Percentiles rank a stretch among this genome's conserved stretches.
These are phyloP conservation scores for Elgaria multicarinata DNA, from an alignment of 2,113 vertebrate genomes.

Conservation along the genomic window DNA sequence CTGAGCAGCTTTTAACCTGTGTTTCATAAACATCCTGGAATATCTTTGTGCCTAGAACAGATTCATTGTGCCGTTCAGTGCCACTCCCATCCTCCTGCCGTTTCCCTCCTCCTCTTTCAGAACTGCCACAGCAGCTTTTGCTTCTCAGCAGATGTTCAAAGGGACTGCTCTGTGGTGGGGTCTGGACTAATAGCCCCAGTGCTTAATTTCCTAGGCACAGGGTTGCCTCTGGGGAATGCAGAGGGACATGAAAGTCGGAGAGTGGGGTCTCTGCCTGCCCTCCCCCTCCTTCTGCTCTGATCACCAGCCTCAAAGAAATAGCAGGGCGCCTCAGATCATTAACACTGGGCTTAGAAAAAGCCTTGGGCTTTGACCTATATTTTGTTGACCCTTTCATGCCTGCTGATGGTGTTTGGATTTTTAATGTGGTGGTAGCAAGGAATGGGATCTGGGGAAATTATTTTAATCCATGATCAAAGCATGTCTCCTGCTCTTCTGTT, in stretches of 20 bases:
- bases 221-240: neutral
- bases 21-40: neutral
- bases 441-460: neutral
- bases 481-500: neutral
- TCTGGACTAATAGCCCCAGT: neutral
- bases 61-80: neutral
- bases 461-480: constrained; percentile 17
- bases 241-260: constrained; percentile 10
- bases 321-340: constrained; percentile 13
- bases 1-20: neutral
- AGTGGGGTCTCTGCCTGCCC: neutral
- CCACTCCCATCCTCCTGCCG: neutral
- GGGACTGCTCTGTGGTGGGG: neutral
- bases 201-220: constrained; percentile 13
- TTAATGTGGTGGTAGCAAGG: constrained; percentile 5
- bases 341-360: neutral
- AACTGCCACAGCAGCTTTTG: neutral
- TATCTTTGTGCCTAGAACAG: neutral
- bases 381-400: constrained; percentile 20
- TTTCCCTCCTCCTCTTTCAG: neutral
- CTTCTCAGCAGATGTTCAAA: constrained; percentile 21
- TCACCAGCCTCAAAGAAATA: constrained; percentile 30
- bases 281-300: neutral
- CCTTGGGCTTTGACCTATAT: constrained; percentile 13
- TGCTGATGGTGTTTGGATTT: constrained; percentile 13